These are phyloP conservation scores for Philonicus albiceps DNA, from an alignment of 2,888 invertebrate genomes.

Conservation along the genomic window DNA sequence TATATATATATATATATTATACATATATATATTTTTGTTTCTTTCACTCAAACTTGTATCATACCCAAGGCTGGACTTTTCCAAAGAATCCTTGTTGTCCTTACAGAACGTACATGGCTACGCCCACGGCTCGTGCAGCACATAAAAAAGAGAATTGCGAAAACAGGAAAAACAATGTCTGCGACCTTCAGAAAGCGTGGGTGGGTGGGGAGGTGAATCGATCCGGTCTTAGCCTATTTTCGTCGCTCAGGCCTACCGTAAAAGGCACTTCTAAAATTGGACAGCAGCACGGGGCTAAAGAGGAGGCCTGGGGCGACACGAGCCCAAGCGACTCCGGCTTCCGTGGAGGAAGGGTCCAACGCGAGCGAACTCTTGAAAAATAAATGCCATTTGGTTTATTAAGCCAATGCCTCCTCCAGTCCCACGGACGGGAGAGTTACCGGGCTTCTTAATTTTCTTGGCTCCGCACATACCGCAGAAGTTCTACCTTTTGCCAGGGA, in stretches of 20 bases:
- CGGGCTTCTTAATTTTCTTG: background rate
- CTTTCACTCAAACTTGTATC: background rate
- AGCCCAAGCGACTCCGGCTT: background rate
- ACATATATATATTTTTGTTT: background rate
- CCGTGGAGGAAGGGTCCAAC: background rate
- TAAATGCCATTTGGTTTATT: background rate
- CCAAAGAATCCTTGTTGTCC: background rate
- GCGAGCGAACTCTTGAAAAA: background rate
- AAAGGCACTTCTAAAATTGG: constrained; percentile 27
- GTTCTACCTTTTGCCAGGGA: background rate
- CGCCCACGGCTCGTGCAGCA: constrained; percentile 29
- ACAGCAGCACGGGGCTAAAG: background rate
- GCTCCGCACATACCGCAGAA: background rate
- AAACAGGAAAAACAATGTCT: constrained; percentile 26
- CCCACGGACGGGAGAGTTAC: background rate
- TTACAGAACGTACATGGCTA: constrained; percentile 5
- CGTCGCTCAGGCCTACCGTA: constrained; percentile 29
- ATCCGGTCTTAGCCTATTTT: constrained; percentile 26
- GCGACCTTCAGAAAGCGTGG: constrained; percentile 4
- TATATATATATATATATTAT: background rate
- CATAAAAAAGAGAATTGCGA: constrained; percentile 18
- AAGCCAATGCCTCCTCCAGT: background rate
- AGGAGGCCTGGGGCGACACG: background rate
- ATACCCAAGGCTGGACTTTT: background rate
- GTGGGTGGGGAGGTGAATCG: background rate